Evolutionary conservation across 2,888 invertebrate genomes (phyloP).

Genomic region (Iphiclides podalirius): DNA sequence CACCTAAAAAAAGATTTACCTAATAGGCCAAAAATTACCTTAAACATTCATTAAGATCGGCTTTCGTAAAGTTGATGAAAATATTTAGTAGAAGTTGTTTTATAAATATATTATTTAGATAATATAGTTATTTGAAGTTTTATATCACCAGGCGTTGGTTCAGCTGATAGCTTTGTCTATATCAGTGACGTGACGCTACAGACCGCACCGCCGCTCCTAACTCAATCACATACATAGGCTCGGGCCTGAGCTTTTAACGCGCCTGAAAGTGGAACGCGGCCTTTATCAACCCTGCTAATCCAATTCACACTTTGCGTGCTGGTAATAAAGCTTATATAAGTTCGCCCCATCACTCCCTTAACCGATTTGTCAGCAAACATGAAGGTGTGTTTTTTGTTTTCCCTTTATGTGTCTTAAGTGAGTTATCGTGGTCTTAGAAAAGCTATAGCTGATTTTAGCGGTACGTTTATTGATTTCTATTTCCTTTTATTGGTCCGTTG

Average conservation of each 20-base stretch:
- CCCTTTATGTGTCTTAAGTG: background rate
- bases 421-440: background rate
- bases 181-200: slow-evolving; percentile 52
- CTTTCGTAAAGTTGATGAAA: too few species aligned
- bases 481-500: too few species aligned
- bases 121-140: too few species aligned
- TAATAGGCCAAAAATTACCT: too few species aligned
- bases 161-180: slow-evolving; percentile 42
- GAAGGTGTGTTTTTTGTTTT: slow-evolving; percentile 12
- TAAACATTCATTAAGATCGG: too few species aligned
- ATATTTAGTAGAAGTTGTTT: too few species aligned
- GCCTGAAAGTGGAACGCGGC: slow-evolving; percentile 63
- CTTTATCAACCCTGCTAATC: slow-evolving; percentile 33
- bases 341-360: background rate
- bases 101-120: too few species aligned
- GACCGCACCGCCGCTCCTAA: slow-evolving; percentile 64
- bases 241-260: slow-evolving; percentile 56
- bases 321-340: slow-evolving; percentile 11
- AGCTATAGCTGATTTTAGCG: too few species aligned
- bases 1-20: too few species aligned
- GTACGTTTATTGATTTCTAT: too few species aligned
- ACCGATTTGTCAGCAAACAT: slow-evolving; percentile 12
- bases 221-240: slow-evolving; percentile 53
- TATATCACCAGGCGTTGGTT: too few species aligned
- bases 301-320: slow-evolving; percentile 9